A percentile compares a stretch with the other conserved stretches of the same genome.
Evolutionary conservation across 1,140 invertebrate species (phyloP).

Genomic region (Triops cancriformis): DNA sequence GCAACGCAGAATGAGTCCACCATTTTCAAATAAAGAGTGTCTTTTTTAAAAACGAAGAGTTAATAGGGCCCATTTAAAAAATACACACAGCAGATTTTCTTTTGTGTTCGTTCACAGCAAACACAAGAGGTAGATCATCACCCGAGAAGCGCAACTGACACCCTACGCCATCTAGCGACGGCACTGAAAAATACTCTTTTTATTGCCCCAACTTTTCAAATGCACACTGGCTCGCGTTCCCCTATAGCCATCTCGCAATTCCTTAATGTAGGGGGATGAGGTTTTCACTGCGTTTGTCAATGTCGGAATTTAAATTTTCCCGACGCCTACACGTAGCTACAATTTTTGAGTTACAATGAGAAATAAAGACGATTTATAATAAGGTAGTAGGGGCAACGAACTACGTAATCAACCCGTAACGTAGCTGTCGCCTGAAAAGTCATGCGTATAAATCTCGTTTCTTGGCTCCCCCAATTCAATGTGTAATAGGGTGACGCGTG

Average conservation of each 20-base stretch:
- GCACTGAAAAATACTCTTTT: neutral
- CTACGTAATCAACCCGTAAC: neutral
- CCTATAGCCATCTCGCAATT: too few species aligned
- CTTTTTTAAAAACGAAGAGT: neutral
- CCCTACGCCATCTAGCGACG: neutral
- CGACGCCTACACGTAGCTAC: too few species aligned
- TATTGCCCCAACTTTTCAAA: neutral
- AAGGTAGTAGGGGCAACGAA: too few species aligned
- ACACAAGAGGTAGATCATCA: neutral
- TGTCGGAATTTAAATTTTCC: too few species aligned
- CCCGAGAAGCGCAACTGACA: neutral
- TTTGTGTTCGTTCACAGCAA: neutral
- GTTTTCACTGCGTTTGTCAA: too few species aligned
- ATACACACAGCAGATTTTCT: neutral
- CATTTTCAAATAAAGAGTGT: neutral
- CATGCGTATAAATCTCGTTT: neutral
- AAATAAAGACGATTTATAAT: too few species aligned
- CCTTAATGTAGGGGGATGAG: too few species aligned
- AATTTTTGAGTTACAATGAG: too few species aligned
- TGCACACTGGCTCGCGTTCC: neutral
- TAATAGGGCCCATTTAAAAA: neutral
- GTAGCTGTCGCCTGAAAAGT: neutral
- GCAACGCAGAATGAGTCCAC: neutral
- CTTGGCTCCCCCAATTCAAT: neutral
- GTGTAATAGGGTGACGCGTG: slow-evolving; percentile 2